Percentiles rank a stretch among this genome's conserved stretches.
phyloP scores from a whole-genome alignment of 2,888 invertebrate species.

The Synergus japonicus region DNA sequence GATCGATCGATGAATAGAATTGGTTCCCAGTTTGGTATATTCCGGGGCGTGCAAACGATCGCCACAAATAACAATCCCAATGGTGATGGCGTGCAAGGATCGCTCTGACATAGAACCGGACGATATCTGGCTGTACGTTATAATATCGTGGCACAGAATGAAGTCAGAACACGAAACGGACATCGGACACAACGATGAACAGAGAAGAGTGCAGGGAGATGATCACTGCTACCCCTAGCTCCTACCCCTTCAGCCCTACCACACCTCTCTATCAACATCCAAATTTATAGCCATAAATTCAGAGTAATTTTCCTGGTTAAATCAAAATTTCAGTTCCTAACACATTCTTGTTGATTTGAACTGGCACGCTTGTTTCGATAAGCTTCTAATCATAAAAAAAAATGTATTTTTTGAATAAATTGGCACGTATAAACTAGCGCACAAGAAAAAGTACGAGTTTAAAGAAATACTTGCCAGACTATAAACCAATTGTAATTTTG shows the following conservation, averaged over 20 bases:
- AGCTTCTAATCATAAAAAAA: background rate
- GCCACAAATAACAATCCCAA: slow-evolving; percentile 52
- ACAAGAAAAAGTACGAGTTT: too few relatives aligned
- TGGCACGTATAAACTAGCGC: too few relatives aligned
- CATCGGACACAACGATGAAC: slow-evolving; percentile 10
- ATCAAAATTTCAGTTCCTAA: slow-evolving; percentile 36
- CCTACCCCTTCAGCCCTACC: slow-evolving; percentile 45
- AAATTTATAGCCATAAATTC: slow-evolving; percentile 40
- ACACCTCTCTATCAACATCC: slow-evolving; percentile 41
- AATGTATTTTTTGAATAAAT: too few relatives aligned
- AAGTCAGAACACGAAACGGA: slow-evolving; percentile 47
- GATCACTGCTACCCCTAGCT: background rate
- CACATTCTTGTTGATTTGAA: slow-evolving; percentile 9
- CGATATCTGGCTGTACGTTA: slow-evolving; percentile 50
- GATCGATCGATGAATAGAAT: background rate
- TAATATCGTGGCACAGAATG: slow-evolving; percentile 54
- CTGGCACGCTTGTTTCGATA: slow-evolving; percentile 11
- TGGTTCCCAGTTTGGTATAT: background rate
- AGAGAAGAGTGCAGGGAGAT: slow-evolving; percentile 27
- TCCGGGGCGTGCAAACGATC: slow-evolving; percentile 49
- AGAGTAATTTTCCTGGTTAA: slow-evolving; percentile 33
- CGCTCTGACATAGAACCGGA: slow-evolving; percentile 50
- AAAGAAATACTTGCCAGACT: too few relatives aligned
- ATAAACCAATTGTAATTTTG: background rate
- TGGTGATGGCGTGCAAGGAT: slow-evolving; percentile 51